A percentile compares a stretch with the other conserved stretches of the same genome.
These are phyloP conservation scores for Nibea albiflora DNA, from an alignment of 2,113 vertebrate genomes.

Conservation along the genomic window DNA sequence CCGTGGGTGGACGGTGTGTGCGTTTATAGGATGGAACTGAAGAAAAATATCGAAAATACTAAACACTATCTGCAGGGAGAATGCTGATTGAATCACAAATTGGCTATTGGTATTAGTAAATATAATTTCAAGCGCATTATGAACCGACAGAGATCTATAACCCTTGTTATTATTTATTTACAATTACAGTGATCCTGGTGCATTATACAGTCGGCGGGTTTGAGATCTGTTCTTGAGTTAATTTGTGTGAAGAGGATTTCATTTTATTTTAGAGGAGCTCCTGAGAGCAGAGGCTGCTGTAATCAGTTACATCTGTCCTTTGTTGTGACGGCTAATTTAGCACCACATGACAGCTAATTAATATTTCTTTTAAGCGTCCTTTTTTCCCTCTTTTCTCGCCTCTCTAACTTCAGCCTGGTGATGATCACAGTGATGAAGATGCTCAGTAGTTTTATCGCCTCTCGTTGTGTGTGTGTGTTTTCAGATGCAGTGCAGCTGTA, in stretches of 20 bases:
- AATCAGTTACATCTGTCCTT: constrained; percentile 28
- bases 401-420: neutral
- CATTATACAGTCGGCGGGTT: neutral
- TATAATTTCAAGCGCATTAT: constrained; percentile 20
- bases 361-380: constrained; percentile 9
- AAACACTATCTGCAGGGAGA: constrained; percentile 27
- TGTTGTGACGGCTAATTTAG: constrained; percentile 42
- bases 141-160: neutral
- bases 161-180: neutral
- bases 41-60: constrained; percentile 8
- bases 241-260: constrained; percentile 1
- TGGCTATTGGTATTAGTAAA: constrained; percentile 5
- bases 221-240: constrained; percentile 5
- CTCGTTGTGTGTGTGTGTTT: constrained; percentile 21
- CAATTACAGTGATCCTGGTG: constrained; percentile 5
- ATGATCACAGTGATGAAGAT: constrained; percentile 22
- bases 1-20: constrained; percentile 7
- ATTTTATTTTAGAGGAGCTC: neutral
- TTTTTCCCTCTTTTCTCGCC: neutral
- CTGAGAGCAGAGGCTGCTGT: constrained; percentile 12
- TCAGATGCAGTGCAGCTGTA: constrained; percentile 84
- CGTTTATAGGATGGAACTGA: constrained; percentile 38
- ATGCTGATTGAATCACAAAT: neutral
- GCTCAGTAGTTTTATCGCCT: constrained; percentile 17
- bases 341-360: constrained; percentile 33